Base-by-base conservation (phyloP, 2,888 invertebrate genomes). In the Erebia ligea region DNA sequence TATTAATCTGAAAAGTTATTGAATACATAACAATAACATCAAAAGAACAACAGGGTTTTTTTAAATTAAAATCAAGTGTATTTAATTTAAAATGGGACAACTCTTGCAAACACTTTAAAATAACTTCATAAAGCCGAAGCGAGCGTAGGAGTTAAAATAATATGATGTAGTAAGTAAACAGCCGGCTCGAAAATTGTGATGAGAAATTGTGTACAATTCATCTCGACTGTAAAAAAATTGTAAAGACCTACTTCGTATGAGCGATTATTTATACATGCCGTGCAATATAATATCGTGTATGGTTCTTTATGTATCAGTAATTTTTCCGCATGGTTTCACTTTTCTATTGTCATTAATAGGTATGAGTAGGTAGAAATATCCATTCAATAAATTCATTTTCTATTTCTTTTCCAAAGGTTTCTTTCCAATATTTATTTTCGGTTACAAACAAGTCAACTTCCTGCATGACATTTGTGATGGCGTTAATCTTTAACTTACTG, bases 111-210 rank as follows among this genome's bases (percentile, higher is more conserved):
- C 67, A 67, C 62, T 73, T 62, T 69, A 64, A 67, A 69, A 71
- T 73, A 68, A 69, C 69, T 71, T 71, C 66, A 69, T 71, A 73
- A 67, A 71, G 67, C 67, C 69, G 54, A 52, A 73, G 63, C 59
- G 67, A 64, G 67, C 69, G 71, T 73, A 69, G 64, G 71, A 73
- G 73, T 67, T 73, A 73, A 73, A 73, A 69, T 71, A 73, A 73
- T 73, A 71, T 71, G 71, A 67, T 69, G 69, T 67, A 64, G 69
- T 64, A 73, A 73, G 68, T 56, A 73, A 69, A 71, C 73, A 73
- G 71, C 52, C 69, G 45, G 63, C 65, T 66, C 63, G 62, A 64
- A 67, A 66, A 67, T 68, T 69, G 66, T 71, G 68, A 73, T 69
- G 73, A 71, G 71, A 67, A 65, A 71, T 73, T 69, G 73, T 67